Evolutionary conservation across 37 sponge, comb jelly and placozoan genomes (phyloP).

Genomic region (Ephydatia muelleri): DNA sequence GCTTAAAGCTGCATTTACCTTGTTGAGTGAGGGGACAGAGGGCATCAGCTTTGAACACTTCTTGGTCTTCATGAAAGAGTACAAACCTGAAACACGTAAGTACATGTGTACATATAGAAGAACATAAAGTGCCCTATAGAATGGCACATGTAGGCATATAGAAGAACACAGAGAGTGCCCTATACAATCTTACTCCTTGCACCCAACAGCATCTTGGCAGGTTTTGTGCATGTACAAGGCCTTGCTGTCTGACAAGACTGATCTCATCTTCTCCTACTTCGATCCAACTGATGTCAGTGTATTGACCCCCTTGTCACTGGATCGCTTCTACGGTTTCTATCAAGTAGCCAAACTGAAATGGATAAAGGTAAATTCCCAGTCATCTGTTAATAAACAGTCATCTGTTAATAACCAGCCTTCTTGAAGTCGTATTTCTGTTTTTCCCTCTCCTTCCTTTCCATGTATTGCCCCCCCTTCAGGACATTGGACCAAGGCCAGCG

Average conservation of each 20-base stretch:
- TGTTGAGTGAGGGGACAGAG: background rate
- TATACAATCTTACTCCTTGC: too few relatives aligned
- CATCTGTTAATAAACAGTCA: background rate
- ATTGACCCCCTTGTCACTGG: background rate
- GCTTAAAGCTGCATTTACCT: background rate
- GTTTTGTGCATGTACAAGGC: background rate
- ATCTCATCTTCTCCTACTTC: background rate
- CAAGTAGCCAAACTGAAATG: background rate
- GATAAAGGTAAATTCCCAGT: background rate
- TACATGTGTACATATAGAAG: background rate
- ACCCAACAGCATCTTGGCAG: background rate
- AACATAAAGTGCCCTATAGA: too few relatives aligned
- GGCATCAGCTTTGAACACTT: background rate
- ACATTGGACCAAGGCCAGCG: background rate
- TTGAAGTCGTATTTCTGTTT: too few relatives aligned
- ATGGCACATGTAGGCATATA: too few relatives aligned
- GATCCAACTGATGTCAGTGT: background rate
- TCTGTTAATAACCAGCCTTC: background rate
- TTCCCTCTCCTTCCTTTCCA: background rate
- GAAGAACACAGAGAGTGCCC: too few relatives aligned
- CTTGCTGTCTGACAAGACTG: background rate
- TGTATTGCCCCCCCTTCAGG: background rate
- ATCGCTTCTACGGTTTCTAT: background rate
- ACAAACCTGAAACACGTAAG: background rate
- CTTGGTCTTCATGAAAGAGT: constrained; percentile 7